A percentile compares a stretch with the other conserved stretches of the same genome.
Evolutionary conservation across 2,888 invertebrate genomes (phyloP).

Genomic region (Pandemis cinnamomeana): DNA sequence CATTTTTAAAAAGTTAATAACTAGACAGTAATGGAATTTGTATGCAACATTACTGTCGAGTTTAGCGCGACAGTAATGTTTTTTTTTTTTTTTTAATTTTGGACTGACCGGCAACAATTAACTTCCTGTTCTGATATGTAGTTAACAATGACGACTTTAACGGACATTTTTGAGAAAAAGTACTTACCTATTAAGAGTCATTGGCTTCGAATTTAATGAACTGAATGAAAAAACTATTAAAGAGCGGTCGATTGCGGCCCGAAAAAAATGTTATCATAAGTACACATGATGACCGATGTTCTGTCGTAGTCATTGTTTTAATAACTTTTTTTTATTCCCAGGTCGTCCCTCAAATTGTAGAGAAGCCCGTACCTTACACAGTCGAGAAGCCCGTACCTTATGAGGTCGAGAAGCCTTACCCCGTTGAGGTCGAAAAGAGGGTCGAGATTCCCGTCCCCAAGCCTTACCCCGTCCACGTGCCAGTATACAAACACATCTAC

Average conservation of each 20-base stretch:
- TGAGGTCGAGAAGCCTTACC: slow-evolving; percentile 90
- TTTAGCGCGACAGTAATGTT: too few species aligned
- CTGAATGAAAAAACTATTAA: not conserved
- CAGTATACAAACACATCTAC: slow-evolving; percentile 90
- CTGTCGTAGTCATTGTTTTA: not conserved
- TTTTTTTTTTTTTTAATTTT: too few species aligned
- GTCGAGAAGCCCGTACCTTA: slow-evolving; percentile 89
- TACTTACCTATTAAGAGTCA: not conserved
- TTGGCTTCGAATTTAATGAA: not conserved
- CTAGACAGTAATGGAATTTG: too few species aligned
- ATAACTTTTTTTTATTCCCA: slow-evolving; percentile 50
- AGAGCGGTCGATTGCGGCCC: not conserved
- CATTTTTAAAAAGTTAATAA: too few species aligned
- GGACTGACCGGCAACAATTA: too few species aligned
- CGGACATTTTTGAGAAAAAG: too few species aligned
- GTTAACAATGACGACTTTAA: too few species aligned
- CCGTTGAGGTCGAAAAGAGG: slow-evolving; percentile 90
- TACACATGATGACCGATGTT: too few species aligned
- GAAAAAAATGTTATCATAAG: too few species aligned
- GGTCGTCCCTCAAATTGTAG: slow-evolving; percentile 88
- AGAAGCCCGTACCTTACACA: slow-evolving; percentile 89
- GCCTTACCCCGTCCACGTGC: slow-evolving; percentile 90
- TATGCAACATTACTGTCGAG: too few species aligned
- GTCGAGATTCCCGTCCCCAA: slow-evolving; percentile 88
- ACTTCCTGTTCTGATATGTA: too few species aligned